Conservation (phyloP, 2,113 vertebrate species). For the Nestor notabilis region DNA sequence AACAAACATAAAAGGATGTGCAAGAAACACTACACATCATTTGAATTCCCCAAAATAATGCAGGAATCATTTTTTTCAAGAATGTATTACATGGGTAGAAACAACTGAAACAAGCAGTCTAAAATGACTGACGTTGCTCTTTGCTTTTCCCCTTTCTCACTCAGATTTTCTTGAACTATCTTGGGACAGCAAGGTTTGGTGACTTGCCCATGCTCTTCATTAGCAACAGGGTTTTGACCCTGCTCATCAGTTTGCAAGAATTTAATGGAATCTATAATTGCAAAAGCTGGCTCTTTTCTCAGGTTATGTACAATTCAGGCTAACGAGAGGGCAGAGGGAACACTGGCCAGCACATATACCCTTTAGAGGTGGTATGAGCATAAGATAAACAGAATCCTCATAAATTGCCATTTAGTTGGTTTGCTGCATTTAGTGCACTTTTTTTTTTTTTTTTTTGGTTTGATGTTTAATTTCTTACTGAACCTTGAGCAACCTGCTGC, state of each 20-base stretch:
- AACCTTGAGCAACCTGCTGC: background rate
- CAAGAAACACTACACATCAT: background rate
- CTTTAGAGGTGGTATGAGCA: background rate
- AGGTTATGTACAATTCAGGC: background rate
- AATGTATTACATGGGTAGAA: background rate
- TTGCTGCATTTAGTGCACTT: background rate
- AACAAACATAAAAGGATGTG: background rate
- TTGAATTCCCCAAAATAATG: background rate
- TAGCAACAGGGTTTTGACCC: background rate
- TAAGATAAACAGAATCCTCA: background rate
- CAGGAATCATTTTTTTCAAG: background rate
- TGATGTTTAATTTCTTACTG: constrained; percentile 48
- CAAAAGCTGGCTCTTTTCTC: background rate
- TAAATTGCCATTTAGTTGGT: background rate
- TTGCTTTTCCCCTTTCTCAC: background rate
- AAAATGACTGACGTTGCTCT: background rate
- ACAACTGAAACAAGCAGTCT: background rate
- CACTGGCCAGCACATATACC: background rate
- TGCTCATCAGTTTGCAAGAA: background rate
- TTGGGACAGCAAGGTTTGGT: background rate
- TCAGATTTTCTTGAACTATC: background rate
- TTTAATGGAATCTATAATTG: background rate
- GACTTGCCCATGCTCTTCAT: background rate
- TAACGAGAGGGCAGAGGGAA: background rate
- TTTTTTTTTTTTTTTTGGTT: background rate